Conservation (phyloP, 2,797 vertebrate genomes). For the Tapirus indicus region DNA sequence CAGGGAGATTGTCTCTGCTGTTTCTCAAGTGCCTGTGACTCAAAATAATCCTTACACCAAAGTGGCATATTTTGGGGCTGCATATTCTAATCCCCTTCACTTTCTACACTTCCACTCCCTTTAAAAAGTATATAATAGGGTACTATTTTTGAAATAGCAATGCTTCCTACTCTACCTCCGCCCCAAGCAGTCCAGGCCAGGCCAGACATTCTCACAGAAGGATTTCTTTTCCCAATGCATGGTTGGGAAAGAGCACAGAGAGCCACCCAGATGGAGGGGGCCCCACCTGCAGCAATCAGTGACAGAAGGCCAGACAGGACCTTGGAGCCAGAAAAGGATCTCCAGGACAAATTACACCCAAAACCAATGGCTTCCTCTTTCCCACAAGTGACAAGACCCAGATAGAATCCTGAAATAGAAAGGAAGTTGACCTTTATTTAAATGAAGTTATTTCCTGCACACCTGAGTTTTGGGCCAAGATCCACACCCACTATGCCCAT, state of each 20-base stretch:
- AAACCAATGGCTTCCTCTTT: not conserved
- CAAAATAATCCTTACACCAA: not conserved
- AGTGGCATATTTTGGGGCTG: not conserved
- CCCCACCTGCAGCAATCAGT: not conserved
- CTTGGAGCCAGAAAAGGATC: not conserved
- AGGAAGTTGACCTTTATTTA: not conserved
- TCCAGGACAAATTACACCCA: not conserved
- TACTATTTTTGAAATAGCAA: slow-evolving; percentile 40
- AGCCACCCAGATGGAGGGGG: not conserved
- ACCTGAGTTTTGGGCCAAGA: not conserved
- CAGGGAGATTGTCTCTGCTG: not conserved
- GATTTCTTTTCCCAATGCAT: not conserved
- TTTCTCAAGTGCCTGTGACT: not conserved
- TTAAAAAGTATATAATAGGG: not conserved
- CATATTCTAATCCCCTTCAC: not conserved
- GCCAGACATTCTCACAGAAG: not conserved
- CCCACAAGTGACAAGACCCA: not conserved
- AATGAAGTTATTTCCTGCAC: not conserved
- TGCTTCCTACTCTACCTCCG: not conserved
- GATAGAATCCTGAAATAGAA: not conserved
- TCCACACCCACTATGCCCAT: not conserved
- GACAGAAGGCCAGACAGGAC: not conserved
- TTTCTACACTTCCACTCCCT: not conserved
- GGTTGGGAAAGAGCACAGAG: not conserved
- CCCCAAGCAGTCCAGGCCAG: not conserved